Evolutionary conservation across 2,888 invertebrate species (phyloP), one percentile per base, ranked within the genome.

Genomic region (Teleogryllus oceanicus): DNA sequence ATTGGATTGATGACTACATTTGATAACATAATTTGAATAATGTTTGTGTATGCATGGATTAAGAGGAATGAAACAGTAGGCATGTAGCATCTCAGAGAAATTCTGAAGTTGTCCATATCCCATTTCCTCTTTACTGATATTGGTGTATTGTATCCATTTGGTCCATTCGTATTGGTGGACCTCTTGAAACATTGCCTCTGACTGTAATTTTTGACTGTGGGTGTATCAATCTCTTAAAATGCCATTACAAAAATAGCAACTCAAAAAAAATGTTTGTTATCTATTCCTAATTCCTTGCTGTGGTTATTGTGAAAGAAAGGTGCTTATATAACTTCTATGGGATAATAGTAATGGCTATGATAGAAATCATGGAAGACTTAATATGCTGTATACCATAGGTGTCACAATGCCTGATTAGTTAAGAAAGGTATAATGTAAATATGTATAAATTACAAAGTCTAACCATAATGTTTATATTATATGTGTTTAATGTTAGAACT

Each of bases 401-500:
- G 62, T 62, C 62, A 62, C 62, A 62, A 76, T 76, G 76, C 21
- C 76, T 24, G 37, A 76, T 76, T 76, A 76, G 76, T 21, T 76
- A 24, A 76, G 24, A 24, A 76, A 50, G 20, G 21, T 80, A 76
- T 77, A 74, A 79, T 80, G 80, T 80, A 80, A 79, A 80, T 80
- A 80, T 80, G 80, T 80, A 80, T 80, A 80, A 74, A 80, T 80
- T 80, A 78, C 74, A 77, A 80, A 79, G 77, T 76, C 50, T 78
- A 74, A 74, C 76, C 24, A 24, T 78, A 74, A 76, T 75, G 13
- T 77, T 49, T 74, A 74, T 49, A 74, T 79, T 75, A 49, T 18
- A 76, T 78, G 76, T 80, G 78, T 74, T 80, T 78, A 80, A 76
- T 80, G 80, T 80, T n/a, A 74, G 37, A 78, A 37, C 50, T 18